phyloP scores from a whole-genome alignment of 2,113 vertebrate species.

The Macheiramphus alcinus region DNA sequence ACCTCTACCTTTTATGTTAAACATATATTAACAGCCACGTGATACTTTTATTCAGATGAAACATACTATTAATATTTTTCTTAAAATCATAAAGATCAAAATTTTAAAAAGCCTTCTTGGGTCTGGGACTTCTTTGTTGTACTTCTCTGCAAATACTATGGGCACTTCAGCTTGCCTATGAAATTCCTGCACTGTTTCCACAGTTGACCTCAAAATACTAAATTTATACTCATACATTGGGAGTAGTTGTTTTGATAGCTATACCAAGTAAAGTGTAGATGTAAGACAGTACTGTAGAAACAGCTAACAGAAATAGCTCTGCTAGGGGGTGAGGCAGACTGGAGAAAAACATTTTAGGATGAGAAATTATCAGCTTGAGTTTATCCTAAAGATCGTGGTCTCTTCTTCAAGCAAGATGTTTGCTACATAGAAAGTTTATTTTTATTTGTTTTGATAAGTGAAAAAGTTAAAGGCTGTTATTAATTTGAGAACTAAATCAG shows the following conservation, averaged over 20 bases:
- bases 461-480: neutral
- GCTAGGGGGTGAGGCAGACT: neutral
- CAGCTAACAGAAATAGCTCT: neutral
- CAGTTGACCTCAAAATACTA: neutral
- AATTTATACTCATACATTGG: neutral
- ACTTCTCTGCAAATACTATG: neutral
- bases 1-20: neutral
- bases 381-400: neutral
- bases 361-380: neutral
- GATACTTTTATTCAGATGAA: neutral
- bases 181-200: neutral
- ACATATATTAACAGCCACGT: neutral
- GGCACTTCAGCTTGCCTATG: neutral
- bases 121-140: neutral
- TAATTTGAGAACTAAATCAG: neutral
- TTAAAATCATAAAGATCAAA: neutral
- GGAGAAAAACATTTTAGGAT: neutral
- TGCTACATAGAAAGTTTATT: neutral
- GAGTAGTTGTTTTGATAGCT: neutral
- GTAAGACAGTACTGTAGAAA: neutral
- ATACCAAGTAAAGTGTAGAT: neutral
- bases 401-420: neutral
- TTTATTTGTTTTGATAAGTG: neutral
- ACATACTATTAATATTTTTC: neutral
- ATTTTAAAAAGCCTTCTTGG: neutral